Conservation (phyloP, 2,888 invertebrate species). For the Papilio demoleus region DNA sequence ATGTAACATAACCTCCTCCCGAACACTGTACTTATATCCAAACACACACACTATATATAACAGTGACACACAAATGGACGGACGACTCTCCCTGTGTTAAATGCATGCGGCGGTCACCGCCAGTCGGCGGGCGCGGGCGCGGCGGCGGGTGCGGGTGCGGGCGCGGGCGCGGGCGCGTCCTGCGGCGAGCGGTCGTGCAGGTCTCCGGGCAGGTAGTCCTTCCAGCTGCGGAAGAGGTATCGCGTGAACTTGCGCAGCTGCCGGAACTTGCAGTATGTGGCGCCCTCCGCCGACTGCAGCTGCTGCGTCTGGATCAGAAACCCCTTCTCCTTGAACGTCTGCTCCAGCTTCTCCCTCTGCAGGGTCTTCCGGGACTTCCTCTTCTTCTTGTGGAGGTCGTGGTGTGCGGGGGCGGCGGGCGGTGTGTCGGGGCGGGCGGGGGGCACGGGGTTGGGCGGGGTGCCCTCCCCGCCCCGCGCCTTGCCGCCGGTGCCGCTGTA, state of each 20-base stretch:
- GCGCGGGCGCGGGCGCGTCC: conserved; percentile 31
- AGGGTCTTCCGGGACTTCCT: conserved; percentile 92
- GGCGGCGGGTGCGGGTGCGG: not conserved
- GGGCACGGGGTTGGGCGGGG: conserved; percentile 85
- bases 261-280: conserved; percentile 96
- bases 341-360: conserved; percentile 93
- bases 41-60: not conserved
- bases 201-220: conserved; percentile 94
- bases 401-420: conserved; percentile 53
- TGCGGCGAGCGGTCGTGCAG: conserved; percentile 67
- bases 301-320: conserved; percentile 97
- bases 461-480: conserved; percentile 91
- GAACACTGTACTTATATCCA: not conserved
- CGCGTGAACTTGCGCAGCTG: conserved; percentile 95
- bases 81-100: conserved; percentile 52
- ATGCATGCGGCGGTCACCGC: conserved; percentile 65
- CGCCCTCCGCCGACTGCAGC: conserved; percentile 95
- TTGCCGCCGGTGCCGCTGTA: conserved; percentile 94
- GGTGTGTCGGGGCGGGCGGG: conserved; percentile 51
- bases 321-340: conserved; percentile 96
- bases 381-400: conserved; percentile 83
- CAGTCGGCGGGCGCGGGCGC: conserved; percentile 39
- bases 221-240: conserved; percentile 96
- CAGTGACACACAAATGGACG: conserved; percentile 29
- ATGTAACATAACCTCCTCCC: not conserved